Evolutionary conservation across 2,113 vertebrate genomes (phyloP), one percentile per base, ranked within the genome.

Genomic region (Pachyramphus minor): DNA sequence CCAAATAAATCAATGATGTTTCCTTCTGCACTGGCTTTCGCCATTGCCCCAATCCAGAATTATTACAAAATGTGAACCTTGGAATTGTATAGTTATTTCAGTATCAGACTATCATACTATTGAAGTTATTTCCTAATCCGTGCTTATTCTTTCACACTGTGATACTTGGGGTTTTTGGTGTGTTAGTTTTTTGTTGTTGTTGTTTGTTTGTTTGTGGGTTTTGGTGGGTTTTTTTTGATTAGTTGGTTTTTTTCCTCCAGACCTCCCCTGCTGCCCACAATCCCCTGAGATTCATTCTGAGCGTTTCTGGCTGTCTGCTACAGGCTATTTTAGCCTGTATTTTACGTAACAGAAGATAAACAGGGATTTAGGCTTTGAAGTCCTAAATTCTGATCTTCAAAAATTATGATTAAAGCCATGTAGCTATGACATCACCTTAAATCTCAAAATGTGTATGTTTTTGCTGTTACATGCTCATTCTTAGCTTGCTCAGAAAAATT

Each of bases 281-380:
- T 81, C 50, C 67, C 59, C 52, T 1, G 30, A 58, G 49, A 64
- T 50, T 92, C 59, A 28, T 44, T 12, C 24, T 83, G 86, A 74
- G 63, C 31, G 33, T 83, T 94, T 90, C 75, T 39, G 63, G 37
- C 76, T 50, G 41, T 77, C 82, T 93, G 75, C 59, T 94, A 7
- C 67, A 55, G 79, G 59, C 88, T 93, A 89, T 92, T 94, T 95
- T 94, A 94, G 74, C 93, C 69, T 78, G 30, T 94, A 67, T 94
- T 96, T 96, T 95, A 96, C 3, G 20, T 96, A 95, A 96, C 94
- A 81, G 85, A 80, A 8, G 33, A n/a, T 92, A 95, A 96, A 86
- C 88, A 95, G 79, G 96, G 92, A 94, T 97, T 97, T 95, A 92
- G 84, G 64, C 88, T 92, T 93, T 93, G 68, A 77, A 86, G 86